Conservation (phyloP, 2,113 vertebrate genomes). For the Tympanuchus pallidicinctus region DNA sequence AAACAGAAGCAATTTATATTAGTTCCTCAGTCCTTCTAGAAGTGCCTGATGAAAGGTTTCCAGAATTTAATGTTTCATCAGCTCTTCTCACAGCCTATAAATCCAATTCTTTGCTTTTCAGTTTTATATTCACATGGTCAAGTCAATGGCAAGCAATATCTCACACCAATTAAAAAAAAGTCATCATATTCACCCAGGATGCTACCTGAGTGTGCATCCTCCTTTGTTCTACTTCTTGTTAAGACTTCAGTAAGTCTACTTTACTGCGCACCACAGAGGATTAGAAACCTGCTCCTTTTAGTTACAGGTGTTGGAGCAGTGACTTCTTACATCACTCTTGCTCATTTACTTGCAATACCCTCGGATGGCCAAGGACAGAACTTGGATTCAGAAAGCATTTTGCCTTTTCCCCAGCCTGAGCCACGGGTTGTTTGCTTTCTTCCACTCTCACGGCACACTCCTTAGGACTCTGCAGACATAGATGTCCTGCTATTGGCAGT, state of each 20-base stretch:
- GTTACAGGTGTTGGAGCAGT: background rate
- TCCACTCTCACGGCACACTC: background rate
- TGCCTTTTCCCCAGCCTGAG: background rate
- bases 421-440: background rate
- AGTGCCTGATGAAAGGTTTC: background rate
- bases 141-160: background rate
- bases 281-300: background rate
- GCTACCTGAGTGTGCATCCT: background rate
- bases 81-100: background rate
- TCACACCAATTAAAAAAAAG: background rate
- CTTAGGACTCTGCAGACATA: background rate
- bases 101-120: background rate
- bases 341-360: background rate
- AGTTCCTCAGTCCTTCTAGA: background rate
- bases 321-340: background rate
- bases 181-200: background rate
- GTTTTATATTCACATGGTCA: background rate
- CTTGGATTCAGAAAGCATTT: background rate
- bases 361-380: background rate
- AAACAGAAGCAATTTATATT: background rate
- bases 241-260: background rate
- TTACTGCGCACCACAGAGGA: background rate
- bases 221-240: background rate
- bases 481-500: background rate
- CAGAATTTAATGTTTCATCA: background rate